A percentile compares a stretch with the other conserved stretches of the same genome.
Evolutionary conservation across 2,113 vertebrate species (phyloP).

Genomic region (Pelusios castaneus): DNA sequence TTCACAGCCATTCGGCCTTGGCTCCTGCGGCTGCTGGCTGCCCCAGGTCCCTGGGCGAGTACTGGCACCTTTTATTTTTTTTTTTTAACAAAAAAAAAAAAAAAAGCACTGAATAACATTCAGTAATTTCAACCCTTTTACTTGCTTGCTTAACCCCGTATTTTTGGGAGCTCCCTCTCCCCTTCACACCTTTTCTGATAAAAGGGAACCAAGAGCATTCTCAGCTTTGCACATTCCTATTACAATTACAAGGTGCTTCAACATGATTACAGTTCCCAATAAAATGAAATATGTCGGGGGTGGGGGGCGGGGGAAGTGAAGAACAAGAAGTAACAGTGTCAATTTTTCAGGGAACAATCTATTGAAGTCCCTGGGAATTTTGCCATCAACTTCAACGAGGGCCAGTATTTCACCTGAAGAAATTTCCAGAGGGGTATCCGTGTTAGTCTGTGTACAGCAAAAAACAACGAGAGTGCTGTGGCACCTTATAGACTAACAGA

Average conservation of each 20-base stretch:
- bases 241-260: neutral
- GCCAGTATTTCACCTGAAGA: neutral
- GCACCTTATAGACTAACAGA: no score
- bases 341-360: neutral
- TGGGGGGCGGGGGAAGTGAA: no score
- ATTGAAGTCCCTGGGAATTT: neutral
- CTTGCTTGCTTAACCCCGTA: neutral
- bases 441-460: no score
- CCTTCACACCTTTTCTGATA: neutral
- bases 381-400: constrained; percentile 17
- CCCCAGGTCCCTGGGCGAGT: no score
- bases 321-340: neutral
- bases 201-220: neutral
- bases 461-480: no score
- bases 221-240: neutral
- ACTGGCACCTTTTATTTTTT: no score
- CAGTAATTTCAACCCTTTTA: neutral
- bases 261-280: neutral
- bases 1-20: no score
- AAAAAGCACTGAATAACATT: no score
- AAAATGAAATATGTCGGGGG: neutral
- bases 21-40: no score
- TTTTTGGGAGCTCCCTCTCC: neutral
- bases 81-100: no score
- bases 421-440: no score